These are phyloP conservation scores for Perizoma flavofasciatum DNA, from an alignment of 2,888 invertebrate species.

Conservation along the genomic window DNA sequence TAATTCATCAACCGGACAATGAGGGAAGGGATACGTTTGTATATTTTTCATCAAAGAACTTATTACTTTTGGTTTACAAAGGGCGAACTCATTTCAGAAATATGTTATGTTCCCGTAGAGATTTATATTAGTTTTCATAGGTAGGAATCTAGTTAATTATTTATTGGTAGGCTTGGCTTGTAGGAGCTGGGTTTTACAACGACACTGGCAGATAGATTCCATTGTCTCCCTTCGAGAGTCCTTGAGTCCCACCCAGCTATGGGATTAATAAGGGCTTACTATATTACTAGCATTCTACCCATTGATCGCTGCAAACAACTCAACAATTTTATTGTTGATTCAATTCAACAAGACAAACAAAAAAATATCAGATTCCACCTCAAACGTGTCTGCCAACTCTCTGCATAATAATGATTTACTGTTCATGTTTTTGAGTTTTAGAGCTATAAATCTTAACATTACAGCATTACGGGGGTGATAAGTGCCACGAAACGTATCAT, in stretches of 20 bases:
- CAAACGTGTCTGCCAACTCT: constrained; percentile 27
- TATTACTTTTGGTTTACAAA: constrained; percentile 25
- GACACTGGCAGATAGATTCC: no score
- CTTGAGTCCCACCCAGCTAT: no score
- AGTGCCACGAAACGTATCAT: constrained; percentile 38
- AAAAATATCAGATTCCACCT: constrained; percentile 21
- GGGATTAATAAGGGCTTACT: no score
- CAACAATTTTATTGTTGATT: constrained; percentile 4
- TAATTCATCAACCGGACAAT: constrained; percentile 29
- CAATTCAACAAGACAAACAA: constrained; percentile 20
- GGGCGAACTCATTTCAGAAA: constrained; percentile 17
- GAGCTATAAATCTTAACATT: constrained; percentile 38
- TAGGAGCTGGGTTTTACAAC: no score
- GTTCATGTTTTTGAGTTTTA: constrained; percentile 40
- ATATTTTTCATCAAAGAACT: constrained; percentile 29
- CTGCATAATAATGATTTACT: constrained; percentile 34
- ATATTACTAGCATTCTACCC: no score
- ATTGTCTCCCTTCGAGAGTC: no score
- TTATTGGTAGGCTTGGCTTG: neutral
- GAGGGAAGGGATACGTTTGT: constrained; percentile 17
- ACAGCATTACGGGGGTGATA: constrained; percentile 39
- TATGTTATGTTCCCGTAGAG: neutral
- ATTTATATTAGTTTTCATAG: constrained; percentile 10
- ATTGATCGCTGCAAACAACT: neutral
- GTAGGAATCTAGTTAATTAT: neutral